Percentiles rank a stretch among this genome's conserved stretches.
Evolutionary conservation across 2,113 vertebrate species (phyloP).

Genomic region (Ammodytes marinus): DNA sequence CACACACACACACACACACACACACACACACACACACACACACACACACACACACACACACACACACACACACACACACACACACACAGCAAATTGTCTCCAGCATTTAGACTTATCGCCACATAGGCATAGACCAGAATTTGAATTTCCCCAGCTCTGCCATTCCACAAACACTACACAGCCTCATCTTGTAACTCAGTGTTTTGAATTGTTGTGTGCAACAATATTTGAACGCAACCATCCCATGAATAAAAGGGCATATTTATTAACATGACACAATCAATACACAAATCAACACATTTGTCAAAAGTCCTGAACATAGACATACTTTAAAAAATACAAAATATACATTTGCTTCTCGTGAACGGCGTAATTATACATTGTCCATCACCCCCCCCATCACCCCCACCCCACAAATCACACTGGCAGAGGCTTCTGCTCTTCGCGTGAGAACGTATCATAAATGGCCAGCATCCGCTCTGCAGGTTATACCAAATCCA

Average conservation of each 20-base stretch:
- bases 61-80: too few relatives aligned
- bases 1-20: too few relatives aligned
- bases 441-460: constrained; percentile 27
- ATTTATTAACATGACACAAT: constrained; percentile 81
- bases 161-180: neutral
- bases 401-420: constrained; percentile 7
- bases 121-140: neutral
- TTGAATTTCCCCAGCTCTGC: neutral
- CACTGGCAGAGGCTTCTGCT: constrained; percentile 33
- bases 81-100: neutral
- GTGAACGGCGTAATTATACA: constrained; percentile 63
- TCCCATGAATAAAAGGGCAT: constrained; percentile 64
- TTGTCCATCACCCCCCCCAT: constrained; percentile 32
- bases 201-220: neutral
- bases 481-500: neutral
- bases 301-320: constrained; percentile 61
- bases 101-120: neutral
- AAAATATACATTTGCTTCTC: constrained; percentile 82
- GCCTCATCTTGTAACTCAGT: neutral
- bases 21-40: too few relatives aligned
- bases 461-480: constrained; percentile 4
- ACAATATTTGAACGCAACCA: neutral
- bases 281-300: constrained; percentile 72
- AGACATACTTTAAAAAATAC: constrained; percentile 77
- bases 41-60: too few relatives aligned